Percentiles rank a stretch among this genome's conserved stretches.
phyloP scores from a whole-genome alignment of 2,113 vertebrate genomes.

The Catharus bicknelli region DNA sequence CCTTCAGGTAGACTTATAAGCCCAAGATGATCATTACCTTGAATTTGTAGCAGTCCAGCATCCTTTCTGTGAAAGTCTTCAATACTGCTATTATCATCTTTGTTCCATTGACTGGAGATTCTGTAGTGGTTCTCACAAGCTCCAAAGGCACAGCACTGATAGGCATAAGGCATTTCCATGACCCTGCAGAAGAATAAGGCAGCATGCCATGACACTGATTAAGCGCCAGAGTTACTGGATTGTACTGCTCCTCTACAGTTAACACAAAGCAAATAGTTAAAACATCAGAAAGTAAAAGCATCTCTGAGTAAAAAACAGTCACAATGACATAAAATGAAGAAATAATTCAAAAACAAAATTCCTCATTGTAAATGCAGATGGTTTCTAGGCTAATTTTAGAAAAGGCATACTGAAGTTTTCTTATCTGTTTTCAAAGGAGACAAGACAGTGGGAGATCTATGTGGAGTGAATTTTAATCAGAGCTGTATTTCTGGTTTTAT shows the following conservation, averaged over 20 bases:
- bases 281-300: background rate
- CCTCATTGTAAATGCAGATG: background rate
- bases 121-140: conserved; percentile 81
- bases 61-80: conserved; percentile 78
- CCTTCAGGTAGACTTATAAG: background rate
- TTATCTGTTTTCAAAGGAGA: background rate
- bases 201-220: background rate
- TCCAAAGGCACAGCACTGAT: conserved; percentile 92
- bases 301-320: background rate
- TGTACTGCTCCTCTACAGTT: background rate
- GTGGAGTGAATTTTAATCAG: background rate
- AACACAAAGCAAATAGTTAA: background rate
- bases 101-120: conserved; percentile 75
- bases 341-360: background rate
- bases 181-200: conserved; percentile 74
- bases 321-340: background rate
- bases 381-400: background rate
- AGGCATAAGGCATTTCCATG: conserved; percentile 93
- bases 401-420: background rate
- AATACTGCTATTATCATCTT: conserved; percentile 75
- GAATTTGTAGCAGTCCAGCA: conserved; percentile 70
- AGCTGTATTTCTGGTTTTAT: background rate
- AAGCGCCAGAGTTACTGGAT: background rate
- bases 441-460: background rate
- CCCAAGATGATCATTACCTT: conserved; percentile 68